Evolutionary conservation across 2,113 vertebrate genomes (phyloP), one percentile per base, ranked within the genome.

Genomic region (Brachyhypopomus gauderio): DNA sequence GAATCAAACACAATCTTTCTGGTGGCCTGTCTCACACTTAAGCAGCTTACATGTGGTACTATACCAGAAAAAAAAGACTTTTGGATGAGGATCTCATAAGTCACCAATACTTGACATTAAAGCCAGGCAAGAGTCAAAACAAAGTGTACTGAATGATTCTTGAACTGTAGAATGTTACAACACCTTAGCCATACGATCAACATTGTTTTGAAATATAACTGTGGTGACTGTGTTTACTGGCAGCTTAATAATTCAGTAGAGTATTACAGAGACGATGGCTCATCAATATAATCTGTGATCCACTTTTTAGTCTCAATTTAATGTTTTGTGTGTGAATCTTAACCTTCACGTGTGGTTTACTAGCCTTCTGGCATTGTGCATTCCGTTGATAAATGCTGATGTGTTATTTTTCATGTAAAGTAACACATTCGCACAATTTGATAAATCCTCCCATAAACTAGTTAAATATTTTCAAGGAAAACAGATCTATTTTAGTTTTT

Each of bases 251-350:
- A 19, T 73, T 19, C 27, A 72, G 55, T 52, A 72, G 45, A 52
- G 45, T 14, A 27, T 64, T 25, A 25, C 62, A 23, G n/a, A 64
- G 11, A 27, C 27, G 38, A 67, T 67, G 17, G 5, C 22, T 69
- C 25, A 30, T n/a, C 27, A 34, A 0, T 17, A 55, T 66, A 20
- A 77, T 25, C 75, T 34, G 20, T 78, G 12, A 69, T 67, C 3
- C 59, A 14, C 5, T 9, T 58, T 78, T 78, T 67, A 6, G 36
- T 59, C 19, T 58, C 55, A 7, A 60, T 60, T 20, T n/a, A 62
- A 62, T 75, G n/a, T 75, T 74, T 75, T 60, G 14, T 60, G 34
- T 30, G 3, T 41, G 11, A 34, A 6, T 59, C 20, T 41, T 74
- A 19, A 71, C 19, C 12, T 77, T 19, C 7, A 7, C 38, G n/a